Percentiles rank a stretch among this genome's conserved stretches.
Evolutionary conservation across 2,797 vertebrate species (phyloP).

Genomic region (Vultur gryphus): DNA sequence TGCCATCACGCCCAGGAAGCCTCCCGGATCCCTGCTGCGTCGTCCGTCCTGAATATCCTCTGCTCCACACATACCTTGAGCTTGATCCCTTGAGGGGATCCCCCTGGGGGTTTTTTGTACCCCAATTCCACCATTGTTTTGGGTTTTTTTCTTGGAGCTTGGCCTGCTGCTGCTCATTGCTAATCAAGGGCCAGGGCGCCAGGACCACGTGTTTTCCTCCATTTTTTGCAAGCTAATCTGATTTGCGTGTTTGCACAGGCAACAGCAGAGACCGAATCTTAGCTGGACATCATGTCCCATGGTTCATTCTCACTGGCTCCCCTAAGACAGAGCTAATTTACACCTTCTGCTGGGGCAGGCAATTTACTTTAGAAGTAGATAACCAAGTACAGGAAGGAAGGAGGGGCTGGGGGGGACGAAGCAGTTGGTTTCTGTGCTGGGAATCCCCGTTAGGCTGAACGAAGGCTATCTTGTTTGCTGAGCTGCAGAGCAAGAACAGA

Average conservation of each 20-base stretch:
- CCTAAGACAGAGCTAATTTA: neutral
- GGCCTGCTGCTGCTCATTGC: neutral
- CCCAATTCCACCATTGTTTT: neutral
- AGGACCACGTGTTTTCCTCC: neutral
- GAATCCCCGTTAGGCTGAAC: accelerated
- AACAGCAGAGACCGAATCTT: neutral
- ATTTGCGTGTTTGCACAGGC: neutral
- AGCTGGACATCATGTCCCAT: neutral
- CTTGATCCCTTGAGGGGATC: neutral
- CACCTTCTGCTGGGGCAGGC: neutral
- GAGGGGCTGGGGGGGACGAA: neutral
- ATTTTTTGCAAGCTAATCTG: neutral
- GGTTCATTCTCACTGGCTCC: neutral
- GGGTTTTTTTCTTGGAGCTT: neutral
- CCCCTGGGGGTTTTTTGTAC: neutral
- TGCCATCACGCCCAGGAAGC: neutral
- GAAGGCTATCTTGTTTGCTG: neutral
- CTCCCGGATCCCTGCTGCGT: neutral
- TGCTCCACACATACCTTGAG: neutral
- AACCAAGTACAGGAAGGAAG: neutral
- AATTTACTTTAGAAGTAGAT: neutral
- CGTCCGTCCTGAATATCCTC: neutral
- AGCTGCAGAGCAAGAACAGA: neutral
- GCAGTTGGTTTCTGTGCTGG: neutral
- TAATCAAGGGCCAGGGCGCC: neutral